Evolutionary conservation across 2,113 vertebrate genomes (phyloP).

Genomic region (Mastomys coucha): DNA sequence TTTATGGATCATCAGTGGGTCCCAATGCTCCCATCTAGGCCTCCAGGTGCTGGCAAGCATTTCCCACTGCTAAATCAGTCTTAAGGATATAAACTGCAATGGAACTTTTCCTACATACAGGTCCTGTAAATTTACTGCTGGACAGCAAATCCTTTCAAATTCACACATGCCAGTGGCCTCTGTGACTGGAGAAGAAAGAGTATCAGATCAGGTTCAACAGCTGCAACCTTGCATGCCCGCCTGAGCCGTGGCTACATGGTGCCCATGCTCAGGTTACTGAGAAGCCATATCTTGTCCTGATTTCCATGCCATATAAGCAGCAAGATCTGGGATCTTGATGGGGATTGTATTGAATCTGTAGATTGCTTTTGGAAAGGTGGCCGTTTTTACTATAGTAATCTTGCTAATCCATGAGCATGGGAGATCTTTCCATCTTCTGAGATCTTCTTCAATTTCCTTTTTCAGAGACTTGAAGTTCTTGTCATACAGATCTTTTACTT

Average conservation of each 20-base stretch:
- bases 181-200: slow-evolving; percentile 45
- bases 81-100: slow-evolving; percentile 65
- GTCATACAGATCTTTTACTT: too few species aligned
- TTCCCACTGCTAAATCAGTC: slow-evolving; percentile 63
- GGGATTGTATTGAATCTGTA: too few species aligned
- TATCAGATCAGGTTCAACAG: slow-evolving; percentile 52
- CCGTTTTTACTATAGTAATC: too few species aligned
- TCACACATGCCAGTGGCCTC: slow-evolving; percentile 64
- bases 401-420: too few species aligned
- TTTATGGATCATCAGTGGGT: slow-evolving; percentile 45
- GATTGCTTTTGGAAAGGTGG: too few species aligned
- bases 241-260: background rate
- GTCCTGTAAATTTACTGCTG: slow-evolving; percentile 53
- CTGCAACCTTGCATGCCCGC: background rate
- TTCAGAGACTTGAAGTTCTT: too few species aligned
- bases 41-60: slow-evolving; percentile 54
- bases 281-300: background rate
- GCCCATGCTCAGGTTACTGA: background rate
- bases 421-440: too few species aligned
- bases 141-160: slow-evolving; percentile 64
- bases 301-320: background rate
- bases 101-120: slow-evolving; percentile 13
- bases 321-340: too few species aligned
- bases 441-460: too few species aligned
- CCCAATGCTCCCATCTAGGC: slow-evolving; percentile 8